Base-by-base conservation (phyloP, 2,113 vertebrate species). In the Hyla sarda region DNA sequence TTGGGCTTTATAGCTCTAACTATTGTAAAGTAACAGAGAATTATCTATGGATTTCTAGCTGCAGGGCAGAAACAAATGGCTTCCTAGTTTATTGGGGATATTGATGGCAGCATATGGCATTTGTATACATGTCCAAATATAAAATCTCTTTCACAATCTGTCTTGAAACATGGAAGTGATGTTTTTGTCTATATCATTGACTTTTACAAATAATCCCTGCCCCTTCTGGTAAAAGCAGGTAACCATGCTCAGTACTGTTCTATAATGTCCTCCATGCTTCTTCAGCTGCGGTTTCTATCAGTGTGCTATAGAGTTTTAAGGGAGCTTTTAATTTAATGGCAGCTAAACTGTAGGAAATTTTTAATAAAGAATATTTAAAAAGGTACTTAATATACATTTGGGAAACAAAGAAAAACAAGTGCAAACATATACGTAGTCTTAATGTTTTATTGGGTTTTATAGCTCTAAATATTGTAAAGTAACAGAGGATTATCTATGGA, bases 141-240 rank as follows among this genome's bases (percentile, higher is more conserved):
- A 54, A 71, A 37, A 54, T 25, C 25, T 28, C 47, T 50, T 30
- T 28, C 1, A n/a, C 3, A 54, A 30, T n/a, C n/a, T n/a, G 28
- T 77, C 45, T 32, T 77, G 54, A 54, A 32, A 34, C 28, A 19
- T 32, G 67, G 9, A 50, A 32, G 47, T 56, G 50, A 30, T 32
- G n/a, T 30, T 54, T 56, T 30, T 30, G 48, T 52, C 41, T 30
- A 50, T 50, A 76, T 19, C 5, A 76, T 76, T 50, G 73, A 41
- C 73, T 76, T 76, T 85, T 47, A 78, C 45, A 50, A 69, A 73
- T 32, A 85, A 69, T 52, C 45, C 34, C 17, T 78, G 74, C 17
- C 54, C 58, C 30, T 85, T 77, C 83, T 85, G 60, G 75, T 69
- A 85, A 85, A 74, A 77, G 62, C 83, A 84, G n/a, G n/a, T n/a